These are phyloP conservation scores for Corvus hawaiiensis DNA, from an alignment of 2,113 vertebrate species.

Conservation along the genomic window DNA sequence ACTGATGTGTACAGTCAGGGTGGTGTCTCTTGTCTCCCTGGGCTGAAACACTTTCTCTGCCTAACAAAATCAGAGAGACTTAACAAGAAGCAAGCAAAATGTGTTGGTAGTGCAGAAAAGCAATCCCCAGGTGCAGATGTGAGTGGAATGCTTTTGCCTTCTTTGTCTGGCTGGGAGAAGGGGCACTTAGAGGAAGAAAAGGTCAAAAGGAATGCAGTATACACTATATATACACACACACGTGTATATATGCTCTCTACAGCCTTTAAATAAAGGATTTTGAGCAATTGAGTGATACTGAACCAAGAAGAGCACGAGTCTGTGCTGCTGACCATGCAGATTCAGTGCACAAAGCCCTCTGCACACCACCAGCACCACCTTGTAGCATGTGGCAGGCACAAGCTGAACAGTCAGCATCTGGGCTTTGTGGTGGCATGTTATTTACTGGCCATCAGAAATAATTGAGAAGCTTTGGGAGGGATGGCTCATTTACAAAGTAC, in stretches of 20 bases:
- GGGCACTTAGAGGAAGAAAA: neutral
- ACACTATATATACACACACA: neutral
- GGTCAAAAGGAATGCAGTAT: neutral
- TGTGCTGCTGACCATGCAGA: neutral
- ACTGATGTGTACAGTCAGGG: neutral
- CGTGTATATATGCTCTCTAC: too few species aligned
- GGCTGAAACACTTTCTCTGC: neutral
- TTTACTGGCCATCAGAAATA: neutral
- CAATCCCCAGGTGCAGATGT: neutral
- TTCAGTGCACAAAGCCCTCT: neutral
- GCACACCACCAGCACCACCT: neutral
- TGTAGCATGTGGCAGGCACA: neutral
- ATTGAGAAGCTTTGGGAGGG: neutral
- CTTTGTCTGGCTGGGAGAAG: neutral
- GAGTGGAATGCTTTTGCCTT: neutral
- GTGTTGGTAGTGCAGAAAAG: neutral
- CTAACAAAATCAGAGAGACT: neutral
- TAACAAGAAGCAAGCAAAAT: neutral
- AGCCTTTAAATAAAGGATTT: neutral
- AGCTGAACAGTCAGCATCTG: neutral
- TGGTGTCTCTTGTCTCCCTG: neutral
- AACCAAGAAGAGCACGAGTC: accelerated
- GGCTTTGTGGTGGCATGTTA: neutral
- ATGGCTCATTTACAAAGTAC: neutral
- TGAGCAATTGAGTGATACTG: neutral